Conservation (phyloP, 2,113 vertebrate genomes). For the Erythrocercus mccallii region DNA sequence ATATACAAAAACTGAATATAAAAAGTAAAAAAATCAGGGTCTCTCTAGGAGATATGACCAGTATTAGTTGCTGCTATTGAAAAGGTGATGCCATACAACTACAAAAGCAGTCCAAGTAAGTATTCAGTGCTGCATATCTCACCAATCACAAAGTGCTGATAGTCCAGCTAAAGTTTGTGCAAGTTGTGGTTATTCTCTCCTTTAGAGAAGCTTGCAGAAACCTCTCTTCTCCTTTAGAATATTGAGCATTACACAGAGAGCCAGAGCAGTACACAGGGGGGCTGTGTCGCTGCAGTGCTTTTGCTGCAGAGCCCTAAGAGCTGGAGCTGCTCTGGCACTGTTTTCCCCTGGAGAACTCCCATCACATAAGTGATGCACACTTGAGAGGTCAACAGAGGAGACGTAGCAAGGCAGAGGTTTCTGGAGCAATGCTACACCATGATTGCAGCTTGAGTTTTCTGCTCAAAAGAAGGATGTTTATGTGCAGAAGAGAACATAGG, state of each 20-base stretch:
- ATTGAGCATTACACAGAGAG: background rate
- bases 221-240: background rate
- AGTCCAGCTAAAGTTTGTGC: background rate
- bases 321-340: background rate
- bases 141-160: background rate
- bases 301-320: background rate
- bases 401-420: background rate
- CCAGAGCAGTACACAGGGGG: background rate
- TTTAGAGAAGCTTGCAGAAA: background rate
- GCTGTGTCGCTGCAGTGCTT: background rate
- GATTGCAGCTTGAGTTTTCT: background rate
- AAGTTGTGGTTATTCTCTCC: background rate
- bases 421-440: background rate
- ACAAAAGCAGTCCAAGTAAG: background rate
- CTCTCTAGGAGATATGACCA: background rate
- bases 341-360: background rate
- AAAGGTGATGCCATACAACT: background rate
- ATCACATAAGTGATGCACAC: background rate
- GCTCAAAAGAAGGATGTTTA: background rate
- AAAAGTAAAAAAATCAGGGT: background rate
- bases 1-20: background rate
- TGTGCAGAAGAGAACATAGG: background rate
- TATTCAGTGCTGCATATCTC: background rate
- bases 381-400: background rate
- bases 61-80: background rate